phyloP scores from a whole-genome alignment of 2,888 invertebrate species.

The Bombyx huttoni region DNA sequence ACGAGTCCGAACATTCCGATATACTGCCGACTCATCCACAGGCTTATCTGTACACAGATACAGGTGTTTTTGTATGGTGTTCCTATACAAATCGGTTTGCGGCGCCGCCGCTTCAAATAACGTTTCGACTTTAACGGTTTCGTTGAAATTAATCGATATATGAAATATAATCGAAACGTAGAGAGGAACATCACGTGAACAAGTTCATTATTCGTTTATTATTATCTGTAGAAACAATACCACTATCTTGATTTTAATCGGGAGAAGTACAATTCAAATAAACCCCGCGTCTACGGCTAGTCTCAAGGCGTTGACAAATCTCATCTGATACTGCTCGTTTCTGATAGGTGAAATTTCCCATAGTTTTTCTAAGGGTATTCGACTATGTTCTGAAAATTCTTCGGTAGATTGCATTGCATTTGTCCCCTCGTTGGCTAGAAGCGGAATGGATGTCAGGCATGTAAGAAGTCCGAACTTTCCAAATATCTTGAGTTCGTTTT shows the following conservation, averaged over 20 bases:
- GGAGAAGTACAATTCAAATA: conserved; percentile 16
- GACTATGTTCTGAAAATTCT: conserved; percentile 18
- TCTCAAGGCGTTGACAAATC: conserved; percentile 27
- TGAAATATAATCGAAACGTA: conserved; percentile 10
- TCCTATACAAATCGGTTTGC: conserved; percentile 38
- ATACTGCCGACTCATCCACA: conserved; percentile 47
- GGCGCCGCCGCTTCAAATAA: conserved; percentile 16
- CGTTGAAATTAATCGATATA: conserved; percentile 15
- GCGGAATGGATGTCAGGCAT: conserved; percentile 25
- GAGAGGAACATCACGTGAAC: conserved; percentile 5
- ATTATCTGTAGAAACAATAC: background rate
- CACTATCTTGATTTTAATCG: background rate
- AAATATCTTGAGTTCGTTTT: conserved; percentile 27
- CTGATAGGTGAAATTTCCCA: conserved; percentile 31
- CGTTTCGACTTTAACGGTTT: conserved; percentile 19
- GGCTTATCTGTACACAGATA: conserved; percentile 35
- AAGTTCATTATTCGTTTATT: conserved; percentile 1
- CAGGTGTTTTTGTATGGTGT: conserved; percentile 43
- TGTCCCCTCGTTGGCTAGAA: conserved; percentile 25
- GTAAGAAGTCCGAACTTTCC: conserved; percentile 32
- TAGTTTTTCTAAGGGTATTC: conserved; percentile 29
- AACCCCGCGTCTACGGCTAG: conserved; percentile 30
- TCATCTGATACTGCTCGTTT: conserved; percentile 21
- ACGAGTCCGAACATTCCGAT: conserved; percentile 48
- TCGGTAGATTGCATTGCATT: conserved; percentile 20